Evolutionary conservation across 2,797 vertebrate species (phyloP).

Genomic region (Lithobates sylvaticus): DNA sequence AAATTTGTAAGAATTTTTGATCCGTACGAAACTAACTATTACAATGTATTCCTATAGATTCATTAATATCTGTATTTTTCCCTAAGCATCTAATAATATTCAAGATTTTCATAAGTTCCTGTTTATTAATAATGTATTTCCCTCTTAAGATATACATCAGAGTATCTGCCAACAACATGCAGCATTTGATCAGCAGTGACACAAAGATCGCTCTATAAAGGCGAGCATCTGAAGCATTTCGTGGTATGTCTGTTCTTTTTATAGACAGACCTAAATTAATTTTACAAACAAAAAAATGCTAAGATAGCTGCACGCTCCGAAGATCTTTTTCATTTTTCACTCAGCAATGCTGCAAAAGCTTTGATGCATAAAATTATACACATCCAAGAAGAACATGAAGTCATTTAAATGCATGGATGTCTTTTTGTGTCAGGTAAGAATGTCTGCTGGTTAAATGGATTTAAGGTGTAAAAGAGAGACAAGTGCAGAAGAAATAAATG

Average conservation of each 20-base stretch:
- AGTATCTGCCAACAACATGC: background rate
- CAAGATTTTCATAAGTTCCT: slow-evolving; percentile 18
- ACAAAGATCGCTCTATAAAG: slow-evolving; percentile 19
- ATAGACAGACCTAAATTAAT: slow-evolving; percentile 51
- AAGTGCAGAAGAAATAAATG: slow-evolving; percentile 25
- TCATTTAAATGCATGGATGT: slow-evolving; percentile 59
- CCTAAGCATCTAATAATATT: background rate
- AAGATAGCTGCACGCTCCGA: slow-evolving; percentile 17
- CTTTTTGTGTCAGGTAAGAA: slow-evolving; percentile 50
- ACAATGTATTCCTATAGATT: background rate
- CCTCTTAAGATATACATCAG: slow-evolving; percentile 3
- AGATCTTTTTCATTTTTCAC: slow-evolving; percentile 48
- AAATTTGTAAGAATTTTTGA: too few relatives aligned
- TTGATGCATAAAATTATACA: slow-evolving; percentile 59
- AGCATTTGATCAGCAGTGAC: slow-evolving; percentile 14
- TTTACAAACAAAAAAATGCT: slow-evolving; percentile 50
- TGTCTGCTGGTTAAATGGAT: slow-evolving; percentile 52
- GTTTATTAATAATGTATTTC: slow-evolving; percentile 64
- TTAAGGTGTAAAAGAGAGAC: slow-evolving; percentile 23
- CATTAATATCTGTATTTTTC: background rate
- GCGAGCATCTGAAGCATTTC: slow-evolving; percentile 6
- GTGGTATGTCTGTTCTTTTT: slow-evolving; percentile 26
- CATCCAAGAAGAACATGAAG: slow-evolving; percentile 57
- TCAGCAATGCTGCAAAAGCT: slow-evolving; percentile 47
- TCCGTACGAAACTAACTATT: too few relatives aligned